Base-by-base conservation (phyloP, 1,140 invertebrate genomes). In the Anastatus disparis region DNA sequence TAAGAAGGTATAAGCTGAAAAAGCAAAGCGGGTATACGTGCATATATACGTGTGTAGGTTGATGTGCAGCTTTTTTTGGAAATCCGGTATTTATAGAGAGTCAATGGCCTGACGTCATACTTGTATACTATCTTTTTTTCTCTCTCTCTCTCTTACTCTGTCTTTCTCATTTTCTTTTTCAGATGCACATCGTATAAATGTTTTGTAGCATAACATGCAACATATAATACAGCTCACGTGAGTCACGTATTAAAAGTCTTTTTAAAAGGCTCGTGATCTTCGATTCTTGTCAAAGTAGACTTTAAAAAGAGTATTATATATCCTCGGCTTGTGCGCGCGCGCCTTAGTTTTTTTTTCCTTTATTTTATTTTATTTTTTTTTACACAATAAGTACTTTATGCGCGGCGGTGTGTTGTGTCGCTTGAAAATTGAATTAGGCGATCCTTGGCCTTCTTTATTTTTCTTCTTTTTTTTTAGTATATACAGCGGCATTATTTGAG, bases 31-130 rank as follows among this genome's bases (percentile, higher is more conserved):
- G n/a, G n/a, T n/a, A n/a, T n/a, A n/a, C n/a, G n/a, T n/a, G n/a
- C n/a, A n/a, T n/a, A n/a, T n/a, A n/a, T 40, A 22, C 59, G 44
- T 35, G 44, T 55, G 65, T 68, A 40, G 65, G 65, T 22, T 44
- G 81, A 67, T 69, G 74, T 50, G 65, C 52, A 50, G 74, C 75
- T 78, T 75, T 77, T 76, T 81, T 80, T 77, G 73, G 71, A 82
- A 80, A 78, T 75, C 73, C 71, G 75, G 77, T 82, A 82, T 82
- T 80, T 82, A 81, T 81, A 81, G 77, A 79, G 75, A 79, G 76
- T 77, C 77, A 75, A 81, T 79, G 75, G 78, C 71, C 76, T 81
- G 80, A 81, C 79, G 79, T 82, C 79, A 80, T 75, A 55, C n/a
- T n/a, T n/a, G n/a, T n/a, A 3, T 3, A 1, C 31, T 40, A 6